phyloP scores from a whole-genome alignment of 2,888 invertebrate species.

The Tiliacea aurago region DNA sequence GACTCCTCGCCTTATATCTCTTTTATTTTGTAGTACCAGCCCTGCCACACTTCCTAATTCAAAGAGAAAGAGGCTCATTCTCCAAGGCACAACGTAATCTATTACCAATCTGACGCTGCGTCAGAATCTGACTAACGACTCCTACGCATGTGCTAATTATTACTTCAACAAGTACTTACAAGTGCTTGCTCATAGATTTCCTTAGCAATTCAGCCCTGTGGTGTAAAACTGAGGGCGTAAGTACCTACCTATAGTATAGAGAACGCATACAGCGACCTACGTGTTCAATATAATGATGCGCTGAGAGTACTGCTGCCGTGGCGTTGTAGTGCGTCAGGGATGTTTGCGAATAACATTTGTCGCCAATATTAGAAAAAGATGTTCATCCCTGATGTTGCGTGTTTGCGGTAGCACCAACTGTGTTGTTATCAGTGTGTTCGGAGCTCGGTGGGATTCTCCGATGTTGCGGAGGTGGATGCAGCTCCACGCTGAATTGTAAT shows the following conservation, averaged over 20 bases:
- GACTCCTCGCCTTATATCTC: no score
- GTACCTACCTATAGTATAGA: background rate
- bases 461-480: no score
- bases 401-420: no score
- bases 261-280: background rate
- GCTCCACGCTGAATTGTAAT: no score
- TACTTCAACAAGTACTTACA: constrained; percentile 41
- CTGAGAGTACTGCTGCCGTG: no score
- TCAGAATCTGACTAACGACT: constrained; percentile 57
- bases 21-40: constrained; percentile 8
- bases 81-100: constrained; percentile 43
- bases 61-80: constrained; percentile 51
- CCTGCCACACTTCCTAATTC: constrained; percentile 16
- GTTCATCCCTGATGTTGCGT: no score
- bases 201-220: constrained; percentile 41
- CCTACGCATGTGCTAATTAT: constrained; percentile 58
- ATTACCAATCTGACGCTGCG: constrained; percentile 47
- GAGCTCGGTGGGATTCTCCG: no score
- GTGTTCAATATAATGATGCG: no score
- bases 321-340: no score
- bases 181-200: constrained; percentile 54
- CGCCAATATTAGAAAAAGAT: no score
- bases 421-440: no score
- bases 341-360: no score
- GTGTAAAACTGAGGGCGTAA: constrained; percentile 48